phyloP scores from a whole-genome alignment of 1,140 invertebrate genomes.

The Lasioglossum baleicum region DNA sequence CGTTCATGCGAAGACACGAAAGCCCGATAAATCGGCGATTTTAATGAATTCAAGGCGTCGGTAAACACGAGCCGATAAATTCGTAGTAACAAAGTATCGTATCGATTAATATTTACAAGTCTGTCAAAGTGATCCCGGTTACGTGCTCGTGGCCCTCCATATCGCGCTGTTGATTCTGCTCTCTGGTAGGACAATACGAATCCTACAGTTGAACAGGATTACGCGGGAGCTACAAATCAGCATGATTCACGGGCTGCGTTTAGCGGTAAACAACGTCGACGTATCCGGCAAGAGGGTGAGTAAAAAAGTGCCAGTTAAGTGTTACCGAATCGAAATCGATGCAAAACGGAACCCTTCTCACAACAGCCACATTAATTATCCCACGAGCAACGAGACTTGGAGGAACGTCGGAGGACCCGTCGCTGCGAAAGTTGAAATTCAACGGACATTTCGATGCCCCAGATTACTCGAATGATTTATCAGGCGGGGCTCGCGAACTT shows the following conservation, averaged over 20 bases:
- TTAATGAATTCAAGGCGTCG: neutral
- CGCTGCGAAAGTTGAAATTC: conserved; percentile 15
- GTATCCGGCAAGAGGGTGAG: no score
- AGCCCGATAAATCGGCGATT: neutral
- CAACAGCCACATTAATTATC: conserved; percentile 25
- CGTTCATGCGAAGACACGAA: no score
- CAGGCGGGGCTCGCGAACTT: conserved; percentile 16
- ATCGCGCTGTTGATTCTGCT: neutral
- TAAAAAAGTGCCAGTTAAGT: neutral
- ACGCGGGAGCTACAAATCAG: neutral
- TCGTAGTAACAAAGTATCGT: neutral
- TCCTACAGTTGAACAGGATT: neutral
- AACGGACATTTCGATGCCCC: conserved; percentile 19
- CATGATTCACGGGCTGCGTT: neutral
- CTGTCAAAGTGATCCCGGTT: neutral
- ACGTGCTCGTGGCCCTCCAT: neutral
- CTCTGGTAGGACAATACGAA: neutral
- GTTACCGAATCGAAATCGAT: neutral
- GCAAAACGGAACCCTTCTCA: neutral
- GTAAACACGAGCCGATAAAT: neutral
- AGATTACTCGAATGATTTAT: conserved; percentile 37
- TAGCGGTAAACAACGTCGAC: neutral
- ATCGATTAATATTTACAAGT: neutral
- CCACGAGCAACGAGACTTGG: conserved; percentile 2
- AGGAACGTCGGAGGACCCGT: neutral